Conservation (phyloP, 2,113 vertebrate species). For the Proteles cristata region DNA sequence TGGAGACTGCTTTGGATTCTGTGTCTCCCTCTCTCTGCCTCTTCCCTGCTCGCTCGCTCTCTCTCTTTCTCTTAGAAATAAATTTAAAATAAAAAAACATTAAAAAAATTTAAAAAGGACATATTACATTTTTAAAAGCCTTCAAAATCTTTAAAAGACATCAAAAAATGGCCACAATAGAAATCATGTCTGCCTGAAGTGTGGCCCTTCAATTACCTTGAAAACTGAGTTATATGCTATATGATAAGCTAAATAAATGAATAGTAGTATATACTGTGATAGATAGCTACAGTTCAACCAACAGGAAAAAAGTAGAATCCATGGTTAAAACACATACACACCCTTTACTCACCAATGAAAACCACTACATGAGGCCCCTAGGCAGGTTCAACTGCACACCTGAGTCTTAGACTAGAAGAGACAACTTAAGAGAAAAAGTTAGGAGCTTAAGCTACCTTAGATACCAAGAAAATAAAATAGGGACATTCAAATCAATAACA, state of each 20-base stretch:
- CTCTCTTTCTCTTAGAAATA: no score
- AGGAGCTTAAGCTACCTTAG: slow-evolving; percentile 8
- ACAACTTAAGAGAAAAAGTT: slow-evolving; percentile 12
- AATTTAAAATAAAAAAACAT: neutral
- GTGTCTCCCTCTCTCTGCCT: no score
- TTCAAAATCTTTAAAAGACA: neutral
- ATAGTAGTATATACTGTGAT: neutral
- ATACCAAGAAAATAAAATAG: slow-evolving; percentile 46
- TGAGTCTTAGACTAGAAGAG: slow-evolving; percentile 20
- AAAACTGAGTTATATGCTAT: slow-evolving; percentile 50
- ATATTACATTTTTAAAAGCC: slow-evolving; percentile 22
- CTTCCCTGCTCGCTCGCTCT: no score
- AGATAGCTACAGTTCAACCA: slow-evolving; percentile 24
- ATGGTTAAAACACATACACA: neutral
- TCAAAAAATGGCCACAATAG: slow-evolving; percentile 39
- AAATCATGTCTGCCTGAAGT: slow-evolving; percentile 11
- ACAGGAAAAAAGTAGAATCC: slow-evolving; percentile 19
- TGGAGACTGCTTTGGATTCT: no score
- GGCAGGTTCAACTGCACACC: neutral
- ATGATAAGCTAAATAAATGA: slow-evolving; percentile 15
- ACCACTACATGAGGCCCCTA: slow-evolving; percentile 10
- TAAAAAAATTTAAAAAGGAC: neutral
- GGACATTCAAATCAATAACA: slow-evolving; percentile 39
- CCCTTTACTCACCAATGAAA: slow-evolving; percentile 47
- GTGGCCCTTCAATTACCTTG: neutral